Evolutionary conservation across 1,140 invertebrate species (phyloP).

Genomic region (Dolichoris vasculosae): DNA sequence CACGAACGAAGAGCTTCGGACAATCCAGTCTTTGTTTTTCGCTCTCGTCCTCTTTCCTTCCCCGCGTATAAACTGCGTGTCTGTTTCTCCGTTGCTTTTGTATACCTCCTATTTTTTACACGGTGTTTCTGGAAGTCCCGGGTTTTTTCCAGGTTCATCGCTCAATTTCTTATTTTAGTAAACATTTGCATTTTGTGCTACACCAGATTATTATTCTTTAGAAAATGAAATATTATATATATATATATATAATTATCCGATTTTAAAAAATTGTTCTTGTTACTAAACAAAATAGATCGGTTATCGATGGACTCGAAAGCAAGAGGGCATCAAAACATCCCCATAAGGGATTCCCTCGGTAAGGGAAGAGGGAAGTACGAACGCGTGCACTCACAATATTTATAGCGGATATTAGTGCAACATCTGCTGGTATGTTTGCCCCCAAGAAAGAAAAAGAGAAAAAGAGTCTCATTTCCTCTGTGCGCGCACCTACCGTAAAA

Average conservation of each 20-base stretch:
- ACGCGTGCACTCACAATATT: not conserved
- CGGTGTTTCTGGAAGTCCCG: not conserved
- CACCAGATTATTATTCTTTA: too few species aligned
- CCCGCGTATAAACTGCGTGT: not conserved
- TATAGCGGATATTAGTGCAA: conserved; percentile 43
- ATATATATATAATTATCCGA: too few species aligned
- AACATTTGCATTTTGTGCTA: too few species aligned
- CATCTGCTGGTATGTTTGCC: conserved; percentile 23
- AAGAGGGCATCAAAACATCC: not conserved
- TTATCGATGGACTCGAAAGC: not conserved
- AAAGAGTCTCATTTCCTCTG: conserved; percentile 29
- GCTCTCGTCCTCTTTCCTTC: not conserved
- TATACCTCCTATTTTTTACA: not conserved
- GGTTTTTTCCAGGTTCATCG: not conserved
- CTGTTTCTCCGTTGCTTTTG: not conserved
- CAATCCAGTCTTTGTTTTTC: conserved; percentile 11
- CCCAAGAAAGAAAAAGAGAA: not conserved
- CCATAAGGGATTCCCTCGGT: not conserved
- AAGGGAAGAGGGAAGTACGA: not conserved
- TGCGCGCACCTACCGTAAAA: conserved; percentile 33
- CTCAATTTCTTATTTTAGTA: not conserved
- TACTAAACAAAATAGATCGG: not conserved
- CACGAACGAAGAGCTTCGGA: not conserved
- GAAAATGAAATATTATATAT: too few species aligned
- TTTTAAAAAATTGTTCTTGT: not conserved